Evolutionary conservation across 2,797 vertebrate species (phyloP), one percentile per base, ranked within the genome.

Genomic region (Synaphobranchus kaupii): DNA sequence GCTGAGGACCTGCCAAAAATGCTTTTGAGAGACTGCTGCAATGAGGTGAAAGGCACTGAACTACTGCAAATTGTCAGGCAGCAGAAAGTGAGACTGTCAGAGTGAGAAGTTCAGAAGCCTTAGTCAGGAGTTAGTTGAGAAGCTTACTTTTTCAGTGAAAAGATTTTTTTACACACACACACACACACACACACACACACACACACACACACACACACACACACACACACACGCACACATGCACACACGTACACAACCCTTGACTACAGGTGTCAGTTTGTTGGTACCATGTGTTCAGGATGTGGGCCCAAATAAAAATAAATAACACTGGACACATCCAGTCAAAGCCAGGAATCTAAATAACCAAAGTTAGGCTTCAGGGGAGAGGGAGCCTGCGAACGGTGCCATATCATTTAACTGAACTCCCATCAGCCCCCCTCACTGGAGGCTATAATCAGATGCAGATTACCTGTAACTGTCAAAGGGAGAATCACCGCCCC

Each of bases 381-480:
- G 34, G 8, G 9, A 5, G n/a, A 3, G 39, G 7, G 44, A 78
- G 73, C 73, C 73, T 47, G 20, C 22, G 0, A 17, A 47, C 44
- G 34, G 3, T 39, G 3, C 10, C 31, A 34, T 17, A 47, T 34
- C 3, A 34, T 78, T 13, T 78, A 44, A 47, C 20, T 94, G 90
- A 92, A 90, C 88, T 88, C 89, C 89, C 85, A 92, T 92, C 89
- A 91, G 89, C 89, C 87, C 85, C 87, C 85, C 82, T 87, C 31
- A 83, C 86, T 87, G 84, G 89, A 82, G n/a, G 86, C 0, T 25
- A 83, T 88, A 91, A 89, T 87, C 84, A 83, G 88, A 84, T 86
- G 87, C 90, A 92, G 78, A 54, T 52, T 34, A 50, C n/a, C 52
- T 71, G 83, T 82, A 78, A 89, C 60, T 22, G 52, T 58, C 48